These are phyloP conservation scores for Echeneis naucrates DNA, from an alignment of 2,797 vertebrate genomes.

Conservation along the genomic window DNA sequence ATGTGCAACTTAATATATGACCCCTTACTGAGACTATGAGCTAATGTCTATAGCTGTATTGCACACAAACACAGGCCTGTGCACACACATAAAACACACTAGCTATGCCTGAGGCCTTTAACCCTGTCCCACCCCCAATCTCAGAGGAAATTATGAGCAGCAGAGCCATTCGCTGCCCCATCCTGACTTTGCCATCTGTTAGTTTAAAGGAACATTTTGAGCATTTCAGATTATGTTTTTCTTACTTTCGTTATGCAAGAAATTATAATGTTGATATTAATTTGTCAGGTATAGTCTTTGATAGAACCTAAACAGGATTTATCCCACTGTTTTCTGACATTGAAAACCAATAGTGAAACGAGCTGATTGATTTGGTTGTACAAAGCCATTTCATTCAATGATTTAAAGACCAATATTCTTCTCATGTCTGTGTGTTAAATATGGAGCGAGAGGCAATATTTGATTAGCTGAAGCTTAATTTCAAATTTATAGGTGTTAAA, in stretches of 20 bases:
- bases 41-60: slow-evolving; percentile 42
- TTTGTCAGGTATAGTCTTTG: background rate
- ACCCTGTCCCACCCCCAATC: slow-evolving; percentile 31
- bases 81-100: slow-evolving; percentile 23
- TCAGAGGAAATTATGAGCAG: slow-evolving; percentile 32
- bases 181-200: slow-evolving; percentile 1
- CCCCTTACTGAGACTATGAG: slow-evolving; percentile 39
- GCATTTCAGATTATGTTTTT: background rate
- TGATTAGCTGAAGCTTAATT: background rate
- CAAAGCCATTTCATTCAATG: background rate
- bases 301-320: background rate
- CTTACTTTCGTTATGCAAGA: background rate
- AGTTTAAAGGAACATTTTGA: slow-evolving; percentile 21
- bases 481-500: background rate
- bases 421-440: background rate
- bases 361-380: background rate
- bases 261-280: background rate
- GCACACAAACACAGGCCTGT: slow-evolving; percentile 22
- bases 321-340: too few relatives aligned
- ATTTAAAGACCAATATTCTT: background rate
- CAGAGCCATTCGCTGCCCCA: slow-evolving; percentile 7
- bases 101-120: slow-evolving; percentile 32
- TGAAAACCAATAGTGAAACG: background rate
- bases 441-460: background rate
- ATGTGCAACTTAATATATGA: slow-evolving; percentile 46